phyloP scores from a whole-genome alignment of 2,797 vertebrate genomes.

The Paramormyrops hopkinsi region DNA sequence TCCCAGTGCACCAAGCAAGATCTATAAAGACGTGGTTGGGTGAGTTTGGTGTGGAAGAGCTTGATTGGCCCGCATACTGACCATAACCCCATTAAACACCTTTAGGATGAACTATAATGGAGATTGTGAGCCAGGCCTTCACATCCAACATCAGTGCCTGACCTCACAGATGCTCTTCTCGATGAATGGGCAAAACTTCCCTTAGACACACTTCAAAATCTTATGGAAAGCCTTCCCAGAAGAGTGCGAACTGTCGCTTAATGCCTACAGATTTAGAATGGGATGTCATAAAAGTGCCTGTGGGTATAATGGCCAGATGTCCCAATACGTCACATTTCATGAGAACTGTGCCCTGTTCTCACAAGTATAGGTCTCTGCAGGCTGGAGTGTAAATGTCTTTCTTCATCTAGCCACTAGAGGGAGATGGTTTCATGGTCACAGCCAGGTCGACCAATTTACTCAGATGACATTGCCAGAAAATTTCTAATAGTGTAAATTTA shows the following conservation, averaged over 20 bases:
- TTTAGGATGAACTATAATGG: background rate
- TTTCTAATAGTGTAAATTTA: background rate
- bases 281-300: background rate
- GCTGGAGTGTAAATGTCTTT: background rate
- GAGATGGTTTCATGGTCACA: background rate
- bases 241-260: background rate
- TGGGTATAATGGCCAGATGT: background rate
- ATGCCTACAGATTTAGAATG: background rate
- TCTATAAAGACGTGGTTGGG: background rate
- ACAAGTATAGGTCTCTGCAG: background rate
- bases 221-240: background rate
- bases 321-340: background rate
- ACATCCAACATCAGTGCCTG: background rate
- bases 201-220: background rate
- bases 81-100: background rate
- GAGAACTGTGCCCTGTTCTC: background rate
- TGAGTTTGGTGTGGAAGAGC: background rate
- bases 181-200: background rate
- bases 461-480: background rate
- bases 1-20: background rate
- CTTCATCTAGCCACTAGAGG: background rate
- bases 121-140: background rate
- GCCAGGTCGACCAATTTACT: background rate
- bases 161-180: background rate
- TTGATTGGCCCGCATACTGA: background rate